Conservation (phyloP, 2,888 invertebrate species). For the Apoda limacodes region DNA sequence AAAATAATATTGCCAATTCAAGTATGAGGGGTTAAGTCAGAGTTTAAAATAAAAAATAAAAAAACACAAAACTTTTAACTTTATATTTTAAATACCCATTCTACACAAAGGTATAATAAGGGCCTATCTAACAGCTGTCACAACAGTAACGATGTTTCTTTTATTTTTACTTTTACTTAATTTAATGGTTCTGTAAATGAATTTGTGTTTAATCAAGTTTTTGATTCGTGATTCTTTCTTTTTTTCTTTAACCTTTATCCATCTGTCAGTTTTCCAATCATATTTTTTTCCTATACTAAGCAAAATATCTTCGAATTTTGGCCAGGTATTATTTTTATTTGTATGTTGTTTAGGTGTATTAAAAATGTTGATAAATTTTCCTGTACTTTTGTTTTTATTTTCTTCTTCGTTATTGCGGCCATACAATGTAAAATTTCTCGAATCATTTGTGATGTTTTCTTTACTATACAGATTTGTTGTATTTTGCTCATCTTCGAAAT, state of each 20-base stretch:
- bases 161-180: conserved; percentile 53
- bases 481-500: too few species aligned
- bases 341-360: too few species aligned
- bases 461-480: too few species aligned
- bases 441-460: too few species aligned
- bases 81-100: conserved; percentile 18
- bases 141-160: conserved; percentile 56
- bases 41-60: conserved; percentile 9
- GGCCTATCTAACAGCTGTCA: conserved; percentile 60
- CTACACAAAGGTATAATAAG: too few species aligned
- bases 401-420: too few species aligned
- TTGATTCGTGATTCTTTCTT: conserved; percentile 22
- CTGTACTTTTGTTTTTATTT: too few species aligned
- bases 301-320: conserved; percentile 55
- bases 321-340: too few species aligned
- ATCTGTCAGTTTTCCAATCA: conserved; percentile 61
- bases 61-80: conserved; percentile 18
- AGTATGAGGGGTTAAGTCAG: too few species aligned
- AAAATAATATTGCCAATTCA: too few species aligned
- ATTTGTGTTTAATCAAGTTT: conserved; percentile 45
- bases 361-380: too few species aligned
- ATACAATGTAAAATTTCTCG: too few species aligned
- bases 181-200: conserved; percentile 54
- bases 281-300: conserved; percentile 50
- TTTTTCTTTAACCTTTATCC: conserved; percentile 57